Evolutionary conservation across 2,797 vertebrate genomes (phyloP).

Genomic region (Luscinia megarhynchos): DNA sequence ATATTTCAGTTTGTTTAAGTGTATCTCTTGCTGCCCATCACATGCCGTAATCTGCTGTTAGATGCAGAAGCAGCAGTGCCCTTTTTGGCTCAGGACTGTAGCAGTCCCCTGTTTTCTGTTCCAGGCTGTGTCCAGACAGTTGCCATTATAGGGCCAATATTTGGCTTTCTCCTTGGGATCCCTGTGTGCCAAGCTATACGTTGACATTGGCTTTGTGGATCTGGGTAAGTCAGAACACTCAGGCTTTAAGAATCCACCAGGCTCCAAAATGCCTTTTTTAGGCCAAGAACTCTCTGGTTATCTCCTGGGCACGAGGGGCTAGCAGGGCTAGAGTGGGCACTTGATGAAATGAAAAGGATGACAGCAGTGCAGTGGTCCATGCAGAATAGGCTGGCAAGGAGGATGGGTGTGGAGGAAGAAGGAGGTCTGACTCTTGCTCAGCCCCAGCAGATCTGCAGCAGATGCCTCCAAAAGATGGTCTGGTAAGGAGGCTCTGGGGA

Average conservation of each 20-base stretch:
- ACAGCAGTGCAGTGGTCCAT: background rate
- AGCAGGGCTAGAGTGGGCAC: background rate
- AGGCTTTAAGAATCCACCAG: background rate
- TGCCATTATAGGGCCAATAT: conserved; percentile 93
- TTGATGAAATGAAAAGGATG: background rate
- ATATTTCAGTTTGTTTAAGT: background rate
- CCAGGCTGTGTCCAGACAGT: conserved; percentile 92
- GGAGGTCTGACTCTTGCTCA: background rate
- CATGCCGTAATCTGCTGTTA: background rate
- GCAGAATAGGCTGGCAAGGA: background rate
- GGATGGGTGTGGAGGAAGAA: background rate
- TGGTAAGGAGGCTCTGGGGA: background rate
- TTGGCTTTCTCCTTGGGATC: conserved; percentile 95
- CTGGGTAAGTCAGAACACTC: conserved; percentile 83
- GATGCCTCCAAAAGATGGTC: background rate
- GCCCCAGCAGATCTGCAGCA: background rate
- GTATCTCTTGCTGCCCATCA: background rate
- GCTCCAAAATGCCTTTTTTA: background rate
- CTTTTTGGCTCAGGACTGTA: background rate
- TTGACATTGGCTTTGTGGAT: conserved; percentile 92
- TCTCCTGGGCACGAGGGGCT: background rate
- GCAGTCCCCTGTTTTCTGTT: background rate
- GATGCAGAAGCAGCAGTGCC: background rate
- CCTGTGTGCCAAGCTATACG: conserved; percentile 93
- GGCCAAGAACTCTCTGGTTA: background rate